Evolutionary conservation across 2,797 vertebrate genomes (phyloP).

Genomic region (Falco rusticolus): DNA sequence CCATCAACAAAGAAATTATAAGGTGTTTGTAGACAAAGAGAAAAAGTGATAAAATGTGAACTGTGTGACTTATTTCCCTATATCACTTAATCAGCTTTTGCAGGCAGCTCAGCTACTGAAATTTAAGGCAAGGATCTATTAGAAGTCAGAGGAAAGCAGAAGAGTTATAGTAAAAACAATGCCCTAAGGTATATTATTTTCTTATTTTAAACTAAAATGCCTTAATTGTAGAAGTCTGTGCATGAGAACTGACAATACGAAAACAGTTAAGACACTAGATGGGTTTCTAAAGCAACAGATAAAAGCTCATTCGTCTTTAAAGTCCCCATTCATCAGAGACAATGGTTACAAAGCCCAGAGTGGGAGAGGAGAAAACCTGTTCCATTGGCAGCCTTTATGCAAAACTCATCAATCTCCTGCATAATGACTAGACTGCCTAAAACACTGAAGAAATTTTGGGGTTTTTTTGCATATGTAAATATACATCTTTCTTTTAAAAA

Average conservation of each 20-base stretch:
- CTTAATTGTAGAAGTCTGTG: constrained; percentile 53
- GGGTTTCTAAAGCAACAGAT: constrained; percentile 54
- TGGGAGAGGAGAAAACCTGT: constrained; percentile 5
- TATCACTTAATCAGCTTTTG: not conserved
- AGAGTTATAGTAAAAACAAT: not conserved
- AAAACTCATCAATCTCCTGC: constrained; percentile 71
- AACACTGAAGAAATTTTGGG: not conserved
- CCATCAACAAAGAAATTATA: not conserved
- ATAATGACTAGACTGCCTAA: not conserved
- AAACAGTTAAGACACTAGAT: constrained; percentile 60
- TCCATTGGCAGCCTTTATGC: constrained; percentile 71
- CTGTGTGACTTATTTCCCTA: not conserved
- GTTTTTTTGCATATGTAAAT: not conserved
- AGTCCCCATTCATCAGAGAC: constrained; percentile 60
- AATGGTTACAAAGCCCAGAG: constrained; percentile 17
- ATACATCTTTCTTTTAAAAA: not conserved
- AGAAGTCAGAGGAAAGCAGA: not conserved
- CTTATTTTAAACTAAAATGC: constrained; percentile 36
- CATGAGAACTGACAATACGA: constrained; percentile 48
- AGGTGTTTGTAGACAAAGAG: not conserved
- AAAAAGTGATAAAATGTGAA: not conserved
- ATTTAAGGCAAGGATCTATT: not conserved
- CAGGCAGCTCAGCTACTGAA: not conserved
- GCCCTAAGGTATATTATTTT: constrained; percentile 17
- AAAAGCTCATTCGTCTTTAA: constrained; percentile 53